Conservation (phyloP, 1,140 invertebrate genomes). For the Aphelenchoides avenae region DNA sequence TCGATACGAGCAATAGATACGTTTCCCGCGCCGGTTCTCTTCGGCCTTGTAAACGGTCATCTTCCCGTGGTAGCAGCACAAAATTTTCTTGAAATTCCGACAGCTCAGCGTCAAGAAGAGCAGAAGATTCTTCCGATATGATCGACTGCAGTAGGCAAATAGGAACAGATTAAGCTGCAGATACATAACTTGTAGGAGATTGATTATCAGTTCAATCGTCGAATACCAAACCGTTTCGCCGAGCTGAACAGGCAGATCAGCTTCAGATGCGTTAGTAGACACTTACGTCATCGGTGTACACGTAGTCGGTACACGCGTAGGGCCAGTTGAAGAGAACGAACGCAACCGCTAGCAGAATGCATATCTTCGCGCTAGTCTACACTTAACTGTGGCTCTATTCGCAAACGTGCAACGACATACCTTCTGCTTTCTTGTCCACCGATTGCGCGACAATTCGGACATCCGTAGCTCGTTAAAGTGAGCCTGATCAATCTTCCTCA, state of each 20-base stretch:
- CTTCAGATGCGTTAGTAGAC: no score
- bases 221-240: conserved; percentile 13
- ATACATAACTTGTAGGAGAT: conserved; percentile 22
- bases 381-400: conserved; percentile 4
- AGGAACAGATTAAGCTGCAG: no score
- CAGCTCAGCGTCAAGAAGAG: conserved; percentile 2
- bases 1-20: not conserved
- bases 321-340: conserved; percentile 32
- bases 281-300: conserved; percentile 29
- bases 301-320: conserved; percentile 28
- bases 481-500: conserved; percentile 16
- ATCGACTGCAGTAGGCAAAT: no score
- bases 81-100: not conserved
- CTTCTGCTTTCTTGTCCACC: conserved; percentile 26
- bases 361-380: conserved; percentile 30
- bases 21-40: not conserved
- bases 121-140: conserved; percentile 24
- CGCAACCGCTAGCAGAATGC: conserved; percentile 29
- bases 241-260: no score
- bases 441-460: conserved; percentile 21
- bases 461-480: conserved; percentile 27
- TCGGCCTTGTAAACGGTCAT: not conserved
- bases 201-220: conserved; percentile 26
- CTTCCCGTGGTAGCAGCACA: not conserved
- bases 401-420: conserved; percentile 5